Percentiles rank a stretch among this genome's conserved stretches.
Conservation (phyloP, 2,888 invertebrate genomes). For the Galerucella pusilla region DNA sequence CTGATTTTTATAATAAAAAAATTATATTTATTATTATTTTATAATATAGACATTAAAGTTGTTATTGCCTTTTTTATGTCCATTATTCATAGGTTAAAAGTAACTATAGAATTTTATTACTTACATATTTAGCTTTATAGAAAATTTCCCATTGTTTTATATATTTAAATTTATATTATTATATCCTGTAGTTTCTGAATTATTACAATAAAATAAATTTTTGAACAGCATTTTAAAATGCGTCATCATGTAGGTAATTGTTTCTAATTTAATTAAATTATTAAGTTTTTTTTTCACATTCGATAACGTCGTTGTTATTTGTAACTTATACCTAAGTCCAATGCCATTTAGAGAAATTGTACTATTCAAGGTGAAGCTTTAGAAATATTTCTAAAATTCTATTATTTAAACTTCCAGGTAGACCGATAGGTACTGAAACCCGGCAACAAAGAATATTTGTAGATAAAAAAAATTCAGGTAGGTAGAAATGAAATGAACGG, state of each 20-base stretch:
- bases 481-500: conserved; percentile 5
- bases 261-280: neutral
- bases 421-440: neutral
- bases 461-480: conserved; percentile 16
- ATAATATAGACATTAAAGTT: neutral
- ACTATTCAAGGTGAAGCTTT: conserved; percentile 3
- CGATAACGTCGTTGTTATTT: neutral
- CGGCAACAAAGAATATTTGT: conserved; percentile 1
- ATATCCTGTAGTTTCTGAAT: too few relatives aligned
- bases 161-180: too few relatives aligned
- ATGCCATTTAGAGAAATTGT: conserved; percentile 8
- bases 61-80: neutral
- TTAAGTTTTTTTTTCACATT: neutral
- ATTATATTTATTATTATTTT: neutral
- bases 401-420: conserved; percentile 17
- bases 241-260: neutral
- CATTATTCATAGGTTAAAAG: neutral
- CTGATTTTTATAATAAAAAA: neutral
- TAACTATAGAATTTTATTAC: too few relatives aligned
- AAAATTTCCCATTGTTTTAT: too few relatives aligned
- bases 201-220: too few relatives aligned
- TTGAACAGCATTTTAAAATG: neutral
- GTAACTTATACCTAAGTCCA: conserved; percentile 7
- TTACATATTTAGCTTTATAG: too few relatives aligned
- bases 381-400: conserved; percentile 17